phyloP scores from a whole-genome alignment of 2,888 invertebrate species.

The Horisme vitalbata region DNA sequence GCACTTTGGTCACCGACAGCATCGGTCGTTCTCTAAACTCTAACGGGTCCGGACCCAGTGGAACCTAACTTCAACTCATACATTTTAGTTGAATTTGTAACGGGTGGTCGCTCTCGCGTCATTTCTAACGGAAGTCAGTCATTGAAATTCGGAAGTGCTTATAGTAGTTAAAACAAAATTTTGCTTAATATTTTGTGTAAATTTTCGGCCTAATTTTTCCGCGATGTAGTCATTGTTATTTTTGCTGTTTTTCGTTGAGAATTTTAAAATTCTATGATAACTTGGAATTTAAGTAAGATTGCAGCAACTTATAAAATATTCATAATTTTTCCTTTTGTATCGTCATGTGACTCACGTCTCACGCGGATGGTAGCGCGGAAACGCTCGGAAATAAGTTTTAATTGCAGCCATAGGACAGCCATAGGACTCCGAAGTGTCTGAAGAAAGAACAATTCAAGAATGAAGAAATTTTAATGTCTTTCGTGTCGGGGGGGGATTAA shows the following conservation, averaged over 20 bases:
- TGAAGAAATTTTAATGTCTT: conserved; percentile 52
- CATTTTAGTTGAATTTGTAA: conserved; percentile 48
- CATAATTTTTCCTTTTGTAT: conserved; percentile 50
- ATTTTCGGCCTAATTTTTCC: too few relatives aligned
- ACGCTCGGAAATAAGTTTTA: conserved; percentile 36
- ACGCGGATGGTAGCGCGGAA: conserved; percentile 23
- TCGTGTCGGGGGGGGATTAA: conserved; percentile 86
- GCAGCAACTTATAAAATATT: conserved; percentile 40
- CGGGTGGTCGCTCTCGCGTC: conserved; percentile 36
- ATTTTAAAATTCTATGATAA: conserved; percentile 8
- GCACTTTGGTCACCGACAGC: conserved; percentile 65
- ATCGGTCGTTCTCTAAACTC: conserved; percentile 52
- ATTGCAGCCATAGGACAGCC: too few relatives aligned
- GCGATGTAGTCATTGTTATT: too few relatives aligned
- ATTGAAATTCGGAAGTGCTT: conserved; percentile 46
- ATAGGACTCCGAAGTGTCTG: conserved; percentile 35
- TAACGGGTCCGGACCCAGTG: conserved; percentile 46
- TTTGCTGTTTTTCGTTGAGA: too few relatives aligned
- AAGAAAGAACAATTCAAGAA: conserved; percentile 33
- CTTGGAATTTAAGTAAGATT: conserved; percentile 31
- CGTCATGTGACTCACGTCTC: conserved; percentile 55
- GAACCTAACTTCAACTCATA: conserved; percentile 60
- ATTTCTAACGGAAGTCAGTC: conserved; percentile 36
- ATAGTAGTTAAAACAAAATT: conserved; percentile 33
- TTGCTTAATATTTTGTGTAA: conserved; percentile 41